Percentiles rank a stretch among this genome's conserved stretches.
Conservation (phyloP, 2,797 vertebrate species). For the Falco cherrug region DNA sequence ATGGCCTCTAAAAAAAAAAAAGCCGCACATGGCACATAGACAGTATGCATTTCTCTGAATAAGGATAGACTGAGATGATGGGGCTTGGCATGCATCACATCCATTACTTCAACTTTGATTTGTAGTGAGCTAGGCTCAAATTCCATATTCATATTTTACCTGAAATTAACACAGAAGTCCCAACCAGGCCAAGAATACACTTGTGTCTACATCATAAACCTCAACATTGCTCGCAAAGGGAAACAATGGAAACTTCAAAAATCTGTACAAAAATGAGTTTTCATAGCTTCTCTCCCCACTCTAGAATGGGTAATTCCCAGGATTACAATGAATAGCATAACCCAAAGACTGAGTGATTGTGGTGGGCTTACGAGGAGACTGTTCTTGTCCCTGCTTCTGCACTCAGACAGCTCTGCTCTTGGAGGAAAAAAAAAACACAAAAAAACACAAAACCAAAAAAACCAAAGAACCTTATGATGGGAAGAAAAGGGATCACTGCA, state of each 20-base stretch:
- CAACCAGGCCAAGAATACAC: background rate
- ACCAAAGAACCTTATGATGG: rapidly evolving
- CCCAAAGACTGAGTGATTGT: background rate
- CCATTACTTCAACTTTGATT: background rate
- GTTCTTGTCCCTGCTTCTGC: background rate
- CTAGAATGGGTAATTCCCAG: background rate
- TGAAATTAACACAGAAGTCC: background rate
- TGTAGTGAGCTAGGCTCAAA: background rate
- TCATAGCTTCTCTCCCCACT: background rate
- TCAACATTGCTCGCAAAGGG: background rate
- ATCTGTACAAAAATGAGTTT: background rate
- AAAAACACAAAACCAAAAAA: background rate
- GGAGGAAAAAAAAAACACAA: background rate
- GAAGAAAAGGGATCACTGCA: background rate
- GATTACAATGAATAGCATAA: background rate
- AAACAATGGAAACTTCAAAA: background rate
- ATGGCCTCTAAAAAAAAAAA: background rate
- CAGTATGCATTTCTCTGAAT: background rate
- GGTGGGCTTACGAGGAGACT: background rate
- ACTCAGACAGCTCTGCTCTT: background rate
- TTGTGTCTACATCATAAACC: background rate
- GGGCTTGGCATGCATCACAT: background rate
- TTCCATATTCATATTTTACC: background rate
- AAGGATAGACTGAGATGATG: background rate
- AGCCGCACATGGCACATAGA: background rate